Evolutionary conservation across 2,113 vertebrate genomes (phyloP).

Genomic region (Irena cyanogastra): DNA sequence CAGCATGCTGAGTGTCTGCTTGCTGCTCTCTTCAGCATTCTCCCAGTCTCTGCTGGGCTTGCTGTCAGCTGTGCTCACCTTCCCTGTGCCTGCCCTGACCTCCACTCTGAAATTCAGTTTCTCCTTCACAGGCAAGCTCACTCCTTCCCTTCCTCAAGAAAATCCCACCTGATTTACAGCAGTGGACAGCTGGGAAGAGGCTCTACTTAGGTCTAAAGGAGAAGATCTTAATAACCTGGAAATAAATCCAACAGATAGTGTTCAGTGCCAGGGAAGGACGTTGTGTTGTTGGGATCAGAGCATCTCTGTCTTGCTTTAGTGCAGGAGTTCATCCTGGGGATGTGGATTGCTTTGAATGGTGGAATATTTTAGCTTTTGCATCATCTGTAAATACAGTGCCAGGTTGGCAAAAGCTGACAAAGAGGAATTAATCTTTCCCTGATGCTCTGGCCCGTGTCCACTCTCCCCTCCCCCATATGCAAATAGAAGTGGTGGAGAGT

Average conservation of each 20-base stretch:
- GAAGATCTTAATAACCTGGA: neutral
- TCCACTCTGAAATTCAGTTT: neutral
- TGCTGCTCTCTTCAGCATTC: neutral
- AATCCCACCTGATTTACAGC: neutral
- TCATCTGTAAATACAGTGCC: neutral
- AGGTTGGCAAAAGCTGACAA: neutral
- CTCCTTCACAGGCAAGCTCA: neutral
- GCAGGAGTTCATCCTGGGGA: neutral
- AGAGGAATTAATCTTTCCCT: neutral
- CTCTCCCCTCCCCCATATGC: neutral
- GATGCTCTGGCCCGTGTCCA: rapidly evolving
- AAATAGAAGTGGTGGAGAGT: neutral
- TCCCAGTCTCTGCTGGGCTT: neutral
- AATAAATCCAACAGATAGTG: neutral
- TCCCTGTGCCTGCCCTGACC: neutral
- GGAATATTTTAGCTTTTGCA: neutral
- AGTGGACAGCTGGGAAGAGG: neutral
- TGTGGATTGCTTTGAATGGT: neutral
- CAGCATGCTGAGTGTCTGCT: neutral
- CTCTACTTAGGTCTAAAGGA: neutral
- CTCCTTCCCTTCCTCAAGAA: neutral
- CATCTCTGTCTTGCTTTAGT: neutral
- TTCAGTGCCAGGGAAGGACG: neutral
- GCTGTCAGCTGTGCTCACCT: neutral
- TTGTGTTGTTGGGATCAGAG: neutral